These are phyloP conservation scores for Strix uralensis DNA, from an alignment of 2,113 vertebrate species.

Conservation along the genomic window DNA sequence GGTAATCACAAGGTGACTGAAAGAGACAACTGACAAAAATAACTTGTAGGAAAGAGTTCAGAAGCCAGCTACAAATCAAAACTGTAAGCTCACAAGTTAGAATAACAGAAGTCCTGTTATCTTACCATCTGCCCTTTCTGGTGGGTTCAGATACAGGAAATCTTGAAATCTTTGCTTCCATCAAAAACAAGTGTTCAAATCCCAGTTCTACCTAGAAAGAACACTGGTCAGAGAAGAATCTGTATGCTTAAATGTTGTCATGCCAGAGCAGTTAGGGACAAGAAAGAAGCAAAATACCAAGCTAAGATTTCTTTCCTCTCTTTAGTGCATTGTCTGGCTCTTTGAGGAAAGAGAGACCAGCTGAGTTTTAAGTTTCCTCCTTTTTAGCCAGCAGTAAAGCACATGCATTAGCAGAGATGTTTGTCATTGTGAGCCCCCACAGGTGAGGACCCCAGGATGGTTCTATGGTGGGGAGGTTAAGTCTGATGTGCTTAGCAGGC, in stretches of 20 bases:
- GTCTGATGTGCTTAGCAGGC: background rate
- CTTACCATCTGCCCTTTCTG: background rate
- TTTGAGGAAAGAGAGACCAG: background rate
- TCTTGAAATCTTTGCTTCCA: background rate
- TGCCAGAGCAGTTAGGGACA: background rate
- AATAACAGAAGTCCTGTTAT: background rate
- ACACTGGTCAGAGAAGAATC: background rate
- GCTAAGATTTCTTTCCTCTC: background rate
- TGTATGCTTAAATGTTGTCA: background rate
- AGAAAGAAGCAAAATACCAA: background rate
- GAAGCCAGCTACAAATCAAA: background rate
- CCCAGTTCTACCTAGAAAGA: background rate
- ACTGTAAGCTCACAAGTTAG: background rate
- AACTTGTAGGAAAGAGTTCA: background rate
- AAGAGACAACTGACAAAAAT: background rate
- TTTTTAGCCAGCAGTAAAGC: background rate
- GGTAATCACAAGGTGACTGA: background rate
- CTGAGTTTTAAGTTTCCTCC: background rate
- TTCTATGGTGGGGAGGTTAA: background rate
- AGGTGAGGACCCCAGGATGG: background rate
- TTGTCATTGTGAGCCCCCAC: fast-evolving
- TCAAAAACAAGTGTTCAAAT: background rate
- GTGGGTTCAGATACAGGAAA: background rate
- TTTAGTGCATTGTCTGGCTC: background rate
- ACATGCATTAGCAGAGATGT: background rate